Evolutionary conservation across 2,797 vertebrate genomes (phyloP).

Genomic region (Pipistrellus pygmaeus): DNA sequence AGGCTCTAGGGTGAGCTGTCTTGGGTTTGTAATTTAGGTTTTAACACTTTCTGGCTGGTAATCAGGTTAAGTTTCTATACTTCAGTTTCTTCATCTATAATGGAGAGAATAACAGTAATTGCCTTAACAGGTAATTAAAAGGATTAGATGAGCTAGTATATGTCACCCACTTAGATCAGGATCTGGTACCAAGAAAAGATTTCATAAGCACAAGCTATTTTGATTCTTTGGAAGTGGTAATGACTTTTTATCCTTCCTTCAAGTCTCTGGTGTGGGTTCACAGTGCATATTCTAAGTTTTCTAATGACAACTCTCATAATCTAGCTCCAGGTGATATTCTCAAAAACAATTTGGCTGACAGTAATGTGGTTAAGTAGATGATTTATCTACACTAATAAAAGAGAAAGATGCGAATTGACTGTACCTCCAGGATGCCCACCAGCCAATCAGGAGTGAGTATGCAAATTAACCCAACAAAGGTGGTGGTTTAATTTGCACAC

Average conservation of each 20-base stretch:
- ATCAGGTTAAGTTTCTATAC: not conserved
- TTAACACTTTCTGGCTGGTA: not conserved
- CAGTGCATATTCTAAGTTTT: not conserved
- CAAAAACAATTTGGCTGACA: not conserved
- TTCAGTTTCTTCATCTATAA: not conserved
- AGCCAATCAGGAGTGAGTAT: too few relatives aligned
- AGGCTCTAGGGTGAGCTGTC: not conserved
- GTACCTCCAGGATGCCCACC: too few relatives aligned
- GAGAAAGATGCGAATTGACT: too few relatives aligned
- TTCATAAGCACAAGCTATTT: not conserved
- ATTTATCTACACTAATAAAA: not conserved
- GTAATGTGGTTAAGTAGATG: not conserved
- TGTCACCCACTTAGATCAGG: not conserved
- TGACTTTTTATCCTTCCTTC: not conserved
- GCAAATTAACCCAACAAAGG: too few relatives aligned
- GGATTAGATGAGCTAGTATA: not conserved
- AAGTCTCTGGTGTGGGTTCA: not conserved
- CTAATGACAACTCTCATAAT: not conserved
- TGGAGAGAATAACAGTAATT: not conserved
- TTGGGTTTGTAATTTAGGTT: not conserved
- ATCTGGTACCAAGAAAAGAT: not conserved
- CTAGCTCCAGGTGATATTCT: not conserved
- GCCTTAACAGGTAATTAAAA: not conserved
- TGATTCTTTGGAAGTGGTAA: not conserved
- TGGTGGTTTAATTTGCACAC: too few relatives aligned